These are phyloP conservation scores for Brevimyrus niger DNA, from an alignment of 2,113 vertebrate genomes.

Conservation along the genomic window DNA sequence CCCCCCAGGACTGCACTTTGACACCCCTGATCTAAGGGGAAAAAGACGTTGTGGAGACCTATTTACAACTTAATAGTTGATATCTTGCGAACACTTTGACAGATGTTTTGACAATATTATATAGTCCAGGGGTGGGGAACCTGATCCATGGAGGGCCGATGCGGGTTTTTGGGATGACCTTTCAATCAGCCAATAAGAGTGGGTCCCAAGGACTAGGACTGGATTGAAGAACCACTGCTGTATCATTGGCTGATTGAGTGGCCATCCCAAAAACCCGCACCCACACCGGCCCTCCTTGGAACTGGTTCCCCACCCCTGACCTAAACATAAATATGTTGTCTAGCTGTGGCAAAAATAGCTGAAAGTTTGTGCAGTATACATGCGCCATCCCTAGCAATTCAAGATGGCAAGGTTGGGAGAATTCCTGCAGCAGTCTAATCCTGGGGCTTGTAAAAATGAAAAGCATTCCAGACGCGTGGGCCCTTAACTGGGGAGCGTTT, in stretches of 20 bases:
- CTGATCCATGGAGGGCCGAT: neutral
- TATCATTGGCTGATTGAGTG: neutral
- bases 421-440: neutral
- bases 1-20: too few species aligned
- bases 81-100: neutral
- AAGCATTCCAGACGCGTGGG: neutral
- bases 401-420: neutral
- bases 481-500: neutral
- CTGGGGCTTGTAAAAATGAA: neutral
- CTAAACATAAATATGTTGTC: neutral
- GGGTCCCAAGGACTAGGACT: neutral
- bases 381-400: neutral
- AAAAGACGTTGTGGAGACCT: neutral
- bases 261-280: neutral
- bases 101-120: neutral
- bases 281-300: neutral
- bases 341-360: neutral
- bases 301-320: neutral
- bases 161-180: neutral
- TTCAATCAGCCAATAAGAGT: neutral
- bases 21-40: neutral
- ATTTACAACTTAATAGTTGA: neutral
- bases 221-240: neutral
- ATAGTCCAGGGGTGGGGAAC: neutral
- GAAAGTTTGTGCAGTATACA: neutral